Evolutionary conservation across 1,140 invertebrate genomes (phyloP), one percentile per base, ranked within the genome.

Genomic region (Hirudo medicinalis): DNA sequence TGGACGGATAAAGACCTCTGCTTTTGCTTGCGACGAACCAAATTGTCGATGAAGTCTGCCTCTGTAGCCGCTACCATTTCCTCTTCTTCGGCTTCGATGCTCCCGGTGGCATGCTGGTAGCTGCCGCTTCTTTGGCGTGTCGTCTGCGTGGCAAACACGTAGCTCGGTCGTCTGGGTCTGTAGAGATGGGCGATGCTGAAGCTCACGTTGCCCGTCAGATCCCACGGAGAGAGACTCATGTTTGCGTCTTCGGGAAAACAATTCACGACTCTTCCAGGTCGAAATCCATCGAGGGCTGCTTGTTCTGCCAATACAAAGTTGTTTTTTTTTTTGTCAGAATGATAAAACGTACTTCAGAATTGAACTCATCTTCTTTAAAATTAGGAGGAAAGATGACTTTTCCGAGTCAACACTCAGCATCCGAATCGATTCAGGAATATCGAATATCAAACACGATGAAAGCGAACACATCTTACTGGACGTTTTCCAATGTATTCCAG

Each of bases 151-250:
- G 80, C 80, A 73, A 78, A 79, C 22, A 80, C 78, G 72, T 81
- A 81, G 72, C 80, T 81, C 5, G 78, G 78, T 19, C 80, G 72
- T 19, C 80, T 73, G 4, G 80, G 80, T 55, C 80, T 75, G 72
- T 80, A 80, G 25, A 80, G 71, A 22, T 78, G 78, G n/a, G 78
- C 78, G 67, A 81, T 79, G 2, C 79, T 78, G 72, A 80, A 77
- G 15, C 79, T 77, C 17, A 81, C 71, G 25, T 78, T 78, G 57
- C 76, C 78, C 25, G 71, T 72, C 43, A 74, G 66, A 67, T 79
- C 78, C 74, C 78, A 81, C 0, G 80, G 79, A 9, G 79, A 79
- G 15, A 81, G 67, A 22, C 73, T 72, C 75, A 76, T 75, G 25
- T 49, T 73, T 49, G 43, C 43, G 43, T 15, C 43, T 49, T 49